These are phyloP conservation scores for Elegia similella DNA, from an alignment of 2,888 invertebrate genomes.

Conservation along the genomic window DNA sequence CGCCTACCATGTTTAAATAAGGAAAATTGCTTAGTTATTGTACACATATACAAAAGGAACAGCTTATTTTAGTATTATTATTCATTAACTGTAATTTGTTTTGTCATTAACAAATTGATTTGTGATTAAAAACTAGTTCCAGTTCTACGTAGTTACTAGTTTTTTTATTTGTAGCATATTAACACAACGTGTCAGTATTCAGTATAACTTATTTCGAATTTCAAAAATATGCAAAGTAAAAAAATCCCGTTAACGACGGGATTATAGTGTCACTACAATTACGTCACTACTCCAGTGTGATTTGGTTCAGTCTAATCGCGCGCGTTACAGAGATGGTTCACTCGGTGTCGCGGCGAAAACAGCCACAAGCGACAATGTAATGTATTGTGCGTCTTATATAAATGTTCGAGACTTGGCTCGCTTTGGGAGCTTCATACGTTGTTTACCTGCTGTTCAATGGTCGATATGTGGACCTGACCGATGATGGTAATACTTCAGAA, in stretches of 20 bases:
- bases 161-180: neutral
- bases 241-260: neutral
- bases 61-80: neutral
- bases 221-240: neutral
- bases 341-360: neutral
- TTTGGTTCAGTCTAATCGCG: conserved; percentile 32
- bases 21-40: neutral
- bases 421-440: conserved; percentile 47
- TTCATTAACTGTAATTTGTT: neutral
- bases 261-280: conserved; percentile 45
- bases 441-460: conserved; percentile 50
- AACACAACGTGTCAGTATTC: neutral
- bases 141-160: neutral
- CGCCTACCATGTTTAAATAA: conserved; percentile 2
- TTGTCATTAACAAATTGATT: neutral
- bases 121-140: neutral
- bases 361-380: neutral
- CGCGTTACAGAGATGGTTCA: conserved; percentile 9
- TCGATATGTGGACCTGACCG: conserved; percentile 53
- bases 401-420: conserved; percentile 63
- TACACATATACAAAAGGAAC: neutral
- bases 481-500: conserved; percentile 49
- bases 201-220: neutral
- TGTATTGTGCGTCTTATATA: conserved; percentile 34
- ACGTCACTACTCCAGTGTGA: conserved; percentile 51